Conservation (phyloP, 2,797 vertebrate species). For the Sardinella longiceps region DNA sequence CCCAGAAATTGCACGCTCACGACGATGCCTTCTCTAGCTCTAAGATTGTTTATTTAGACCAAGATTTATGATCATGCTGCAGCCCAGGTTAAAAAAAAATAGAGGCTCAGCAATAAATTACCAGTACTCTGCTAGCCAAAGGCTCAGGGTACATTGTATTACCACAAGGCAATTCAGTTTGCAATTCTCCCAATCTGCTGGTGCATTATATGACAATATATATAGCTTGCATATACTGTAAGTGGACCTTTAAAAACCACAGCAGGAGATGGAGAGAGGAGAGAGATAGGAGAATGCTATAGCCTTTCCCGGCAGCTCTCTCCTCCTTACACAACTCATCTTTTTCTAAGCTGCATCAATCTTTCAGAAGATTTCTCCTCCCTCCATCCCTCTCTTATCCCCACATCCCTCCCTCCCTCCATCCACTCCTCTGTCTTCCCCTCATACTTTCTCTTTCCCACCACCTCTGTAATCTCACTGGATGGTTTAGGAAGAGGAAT, state of each 20-base stretch:
- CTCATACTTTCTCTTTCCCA: neutral
- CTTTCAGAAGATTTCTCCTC: neutral
- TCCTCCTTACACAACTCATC: neutral
- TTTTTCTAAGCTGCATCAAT: constrained; percentile 2
- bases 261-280: neutral
- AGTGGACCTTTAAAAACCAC: neutral
- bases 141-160: neutral
- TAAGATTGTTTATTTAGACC: neutral
- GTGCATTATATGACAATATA: neutral
- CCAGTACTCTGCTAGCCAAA: neutral
- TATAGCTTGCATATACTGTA: neutral
- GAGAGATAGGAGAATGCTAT: neutral
- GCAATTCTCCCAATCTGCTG: neutral
- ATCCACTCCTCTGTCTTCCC: neutral
- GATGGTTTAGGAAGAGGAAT: neutral
- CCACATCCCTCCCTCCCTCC: neutral
- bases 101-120: neutral
- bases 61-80: neutral
- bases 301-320: neutral
- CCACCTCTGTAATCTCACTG: neutral
- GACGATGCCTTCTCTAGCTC: neutral
- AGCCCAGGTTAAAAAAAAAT: neutral
- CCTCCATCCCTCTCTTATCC: neutral
- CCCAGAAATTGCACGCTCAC: neutral
- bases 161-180: neutral